A percentile compares a stretch with the other conserved stretches of the same genome.
Conservation (phyloP, 2,797 vertebrate species). For the Sebastes minor region DNA sequence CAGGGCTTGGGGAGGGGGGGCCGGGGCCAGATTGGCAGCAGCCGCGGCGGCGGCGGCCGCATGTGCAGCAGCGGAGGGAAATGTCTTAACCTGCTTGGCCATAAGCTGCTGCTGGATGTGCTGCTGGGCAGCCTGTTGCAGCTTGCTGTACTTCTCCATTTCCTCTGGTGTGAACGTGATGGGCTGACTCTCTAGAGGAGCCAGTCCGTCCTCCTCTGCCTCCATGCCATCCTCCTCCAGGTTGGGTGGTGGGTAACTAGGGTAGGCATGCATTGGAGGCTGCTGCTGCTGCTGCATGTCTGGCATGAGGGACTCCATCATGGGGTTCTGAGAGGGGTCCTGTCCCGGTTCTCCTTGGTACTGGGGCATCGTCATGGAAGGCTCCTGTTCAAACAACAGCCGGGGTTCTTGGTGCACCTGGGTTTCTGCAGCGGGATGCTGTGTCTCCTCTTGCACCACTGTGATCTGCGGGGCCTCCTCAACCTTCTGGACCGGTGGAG, state of each 20-base stretch:
- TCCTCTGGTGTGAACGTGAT: constrained; percentile 98
- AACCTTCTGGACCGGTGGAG: constrained; percentile 75
- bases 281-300: constrained; percentile 83
- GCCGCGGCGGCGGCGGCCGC: constrained; percentile 84
- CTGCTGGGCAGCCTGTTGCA: constrained; percentile 97
- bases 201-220: constrained; percentile 87
- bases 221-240: constrained; percentile 88
- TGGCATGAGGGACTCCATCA: constrained; percentile 87
- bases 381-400: constrained; percentile 78
- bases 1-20: constrained; percentile 84
- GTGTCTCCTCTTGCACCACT: constrained; percentile 65
- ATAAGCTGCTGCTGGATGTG: constrained; percentile 98
- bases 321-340: constrained; percentile 78
- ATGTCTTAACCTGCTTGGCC: constrained; percentile 96
- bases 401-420: constrained; percentile 73
- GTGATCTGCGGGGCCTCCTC: constrained; percentile 70
- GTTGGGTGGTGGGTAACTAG: constrained; percentile 85
- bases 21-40: constrained; percentile 75
- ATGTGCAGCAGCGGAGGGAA: constrained; percentile 86
- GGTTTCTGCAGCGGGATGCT: constrained; percentile 63
- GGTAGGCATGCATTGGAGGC: constrained; percentile 85
- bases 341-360: constrained; percentile 83
- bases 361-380: constrained; percentile 75
- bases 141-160: constrained; percentile 99
- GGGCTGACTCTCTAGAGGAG: constrained; percentile 96